Evolutionary conservation across 2,113 vertebrate species (phyloP), one percentile per base, ranked within the genome.

Genomic region (Epinephelus cyanopodus): DNA sequence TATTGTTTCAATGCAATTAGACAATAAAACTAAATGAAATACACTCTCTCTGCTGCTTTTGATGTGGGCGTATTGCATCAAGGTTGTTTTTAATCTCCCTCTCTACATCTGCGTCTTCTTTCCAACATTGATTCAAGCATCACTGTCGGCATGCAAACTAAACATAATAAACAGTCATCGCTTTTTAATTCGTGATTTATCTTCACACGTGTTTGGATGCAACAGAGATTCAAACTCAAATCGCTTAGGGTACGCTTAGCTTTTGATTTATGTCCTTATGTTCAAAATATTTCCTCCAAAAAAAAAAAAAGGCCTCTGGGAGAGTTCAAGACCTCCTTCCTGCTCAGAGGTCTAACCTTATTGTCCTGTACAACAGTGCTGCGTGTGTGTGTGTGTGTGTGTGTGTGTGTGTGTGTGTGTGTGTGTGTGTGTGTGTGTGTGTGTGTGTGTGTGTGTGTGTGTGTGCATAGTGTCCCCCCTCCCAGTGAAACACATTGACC

Each of bases 401-500:
- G 14, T 29, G 33, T 33, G 33, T 6, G 33, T 33, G 33, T 37
- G 33, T 37, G 33, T 37, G 14, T 29, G 33, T 37, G 33, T 7
- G 33, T 37, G 33, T 37, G 33, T 7, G 33, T 37, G 33, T 37
- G 33, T 1, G 14, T n/a, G n/a, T n/a, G n/a, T n/a, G n/a, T n/a
- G n/a, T n/a, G n/a, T n/a, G n/a, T n/a, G n/a, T n/a, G n/a, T n/a
- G n/a, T n/a, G 29, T 29, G 29, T 37, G 33, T 7, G 33, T 37
- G 33, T 37, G 33, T 1, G 14, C 15, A 0, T 39, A 39, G 2
- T 53, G 8, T 25, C 9, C 57, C 45, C 37, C 25, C 25, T 21
- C 27, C 48, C 13, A 45, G 29, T 37, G 37, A 75, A 85, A 25
- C n/a, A 78, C 37, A 74, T 19, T 45, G 76, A 81, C 72, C 76